Percentiles rank a stretch among this genome's conserved stretches.
Evolutionary conservation across 37 sponge, comb jelly and placozoan genomes (phyloP).

Genomic region (Aplysina aerophoba): DNA sequence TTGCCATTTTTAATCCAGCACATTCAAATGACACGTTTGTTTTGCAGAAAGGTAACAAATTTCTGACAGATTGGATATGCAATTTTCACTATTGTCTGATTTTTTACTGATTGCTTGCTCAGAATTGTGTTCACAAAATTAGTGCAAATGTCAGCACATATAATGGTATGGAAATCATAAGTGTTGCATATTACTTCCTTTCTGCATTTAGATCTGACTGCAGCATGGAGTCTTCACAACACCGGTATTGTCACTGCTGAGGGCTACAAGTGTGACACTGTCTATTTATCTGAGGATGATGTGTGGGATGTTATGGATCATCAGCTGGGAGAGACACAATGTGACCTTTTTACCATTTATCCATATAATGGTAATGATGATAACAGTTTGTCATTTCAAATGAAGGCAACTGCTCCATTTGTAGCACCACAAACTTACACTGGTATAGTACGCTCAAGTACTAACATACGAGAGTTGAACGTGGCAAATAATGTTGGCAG

Average conservation of each 20-base stretch:
- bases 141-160: too few relatives aligned
- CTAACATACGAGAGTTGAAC: slow-evolving; percentile 37
- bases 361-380: background rate
- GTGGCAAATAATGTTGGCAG: slow-evolving; percentile 26
- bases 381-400: background rate
- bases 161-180: too few relatives aligned
- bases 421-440: slow-evolving; percentile 17
- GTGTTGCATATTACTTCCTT: too few relatives aligned
- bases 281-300: slow-evolving; percentile 42
- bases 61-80: too few relatives aligned
- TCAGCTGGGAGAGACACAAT: slow-evolving; percentile 22
- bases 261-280: slow-evolving; percentile 49
- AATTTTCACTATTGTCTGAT: too few relatives aligned
- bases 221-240: slow-evolving; percentile 28
- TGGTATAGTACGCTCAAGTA: slow-evolving; percentile 28
- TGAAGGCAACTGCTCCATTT: background rate
- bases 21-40: too few relatives aligned
- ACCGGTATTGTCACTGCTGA: slow-evolving; percentile 3
- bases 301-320: slow-evolving; percentile 33
- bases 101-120: too few relatives aligned
- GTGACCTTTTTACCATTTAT: slow-evolving; percentile 3
- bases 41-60: too few relatives aligned
- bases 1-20: too few relatives aligned
- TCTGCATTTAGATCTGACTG: background rate
- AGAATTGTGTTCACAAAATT: too few relatives aligned